Evolutionary conservation across 2,113 vertebrate genomes (phyloP), one percentile per base, ranked within the genome.

Genomic region (Spea multiplicata): DNA sequence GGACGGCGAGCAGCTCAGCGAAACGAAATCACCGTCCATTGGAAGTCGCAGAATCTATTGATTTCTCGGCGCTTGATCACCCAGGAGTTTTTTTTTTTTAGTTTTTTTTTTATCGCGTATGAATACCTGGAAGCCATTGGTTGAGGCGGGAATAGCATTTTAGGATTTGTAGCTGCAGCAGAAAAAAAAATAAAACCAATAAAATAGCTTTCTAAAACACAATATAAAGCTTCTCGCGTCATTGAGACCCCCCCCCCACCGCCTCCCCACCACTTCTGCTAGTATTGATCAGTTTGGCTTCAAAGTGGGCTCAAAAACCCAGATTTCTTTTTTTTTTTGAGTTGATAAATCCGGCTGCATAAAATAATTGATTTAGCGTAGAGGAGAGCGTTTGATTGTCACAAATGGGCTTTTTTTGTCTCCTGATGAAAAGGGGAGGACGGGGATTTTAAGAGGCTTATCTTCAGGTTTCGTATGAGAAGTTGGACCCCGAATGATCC

Each of bases 21-120:
- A 86, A 90, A 89, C 87, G 82, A 85, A 88, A 87, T 87, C 81
- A 12, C 81, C 61, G 70, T 73, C 85, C 86, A 81, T 86, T 83
- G 88, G 87, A 88, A 87, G 86, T 89, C 83, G 87, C 85, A 89
- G 90, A 87, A 71, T 68, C 84, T 88, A 88, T 89, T 86, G 89
- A 88, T 91, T 88, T 90, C 87, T 87, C 83, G 76, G 83, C 83
- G 84, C 84, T 86, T 85, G 88, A 85, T 83, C 86, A 88, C 87
- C 83, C 86, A 84, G 85, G 84, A 87, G 81, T 86, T 80, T 87
- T 85, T 59, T 8, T 53, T 53, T 30, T 30, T 30, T 30, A 1
- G 30, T 30, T 30, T 30, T 30, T 30, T 53, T 53, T 53, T 12
- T 85, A 85, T 86, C 84, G 86, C 84, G 86, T 88, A 84, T 82